These are phyloP conservation scores for Acanthacorydalis orientalis DNA, from an alignment of 2,888 invertebrate genomes.

Conservation along the genomic window DNA sequence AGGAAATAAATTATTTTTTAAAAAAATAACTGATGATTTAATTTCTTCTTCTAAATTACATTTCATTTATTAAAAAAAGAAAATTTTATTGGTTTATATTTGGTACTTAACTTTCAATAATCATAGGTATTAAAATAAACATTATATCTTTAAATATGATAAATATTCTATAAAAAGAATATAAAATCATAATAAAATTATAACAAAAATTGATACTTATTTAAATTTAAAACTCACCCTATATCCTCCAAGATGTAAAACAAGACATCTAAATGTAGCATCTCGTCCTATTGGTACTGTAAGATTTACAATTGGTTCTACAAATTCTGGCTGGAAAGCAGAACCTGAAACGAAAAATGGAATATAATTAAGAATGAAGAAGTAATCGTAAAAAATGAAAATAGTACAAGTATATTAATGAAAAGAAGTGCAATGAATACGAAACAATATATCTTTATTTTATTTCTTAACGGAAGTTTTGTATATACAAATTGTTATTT, in stretches of 20 bases:
- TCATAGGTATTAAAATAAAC: too few relatives aligned
- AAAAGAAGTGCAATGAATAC: background rate
- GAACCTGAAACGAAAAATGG: constrained; percentile 31
- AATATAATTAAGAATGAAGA: background rate
- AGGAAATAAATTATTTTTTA: too few relatives aligned
- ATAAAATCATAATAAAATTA: background rate
- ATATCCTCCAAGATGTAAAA: constrained; percentile 75
- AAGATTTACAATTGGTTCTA: constrained; percentile 65
- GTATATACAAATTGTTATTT: background rate
- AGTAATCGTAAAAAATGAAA: constrained; percentile 12
- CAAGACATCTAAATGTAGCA: constrained; percentile 73
- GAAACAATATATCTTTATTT: background rate
- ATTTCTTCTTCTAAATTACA: too few relatives aligned
- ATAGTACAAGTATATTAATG: constrained; percentile 3
- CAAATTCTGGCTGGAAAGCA: constrained; percentile 72
- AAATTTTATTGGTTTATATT: too few relatives aligned
- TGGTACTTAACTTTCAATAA: too few relatives aligned
- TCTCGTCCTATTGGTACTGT: constrained; percentile 74
- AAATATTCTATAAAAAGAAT: background rate
- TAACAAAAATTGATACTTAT: constrained; percentile 2
- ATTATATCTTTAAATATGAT: too few relatives aligned
- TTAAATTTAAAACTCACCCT: constrained; percentile 43
- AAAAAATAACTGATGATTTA: too few relatives aligned
- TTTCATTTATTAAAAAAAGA: too few relatives aligned
- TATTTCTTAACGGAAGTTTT: too few relatives aligned